Percentiles rank a stretch among this genome's conserved stretches.
Evolutionary conservation across 2,797 vertebrate species (phyloP).

Genomic region (Fringilla coelebs): DNA sequence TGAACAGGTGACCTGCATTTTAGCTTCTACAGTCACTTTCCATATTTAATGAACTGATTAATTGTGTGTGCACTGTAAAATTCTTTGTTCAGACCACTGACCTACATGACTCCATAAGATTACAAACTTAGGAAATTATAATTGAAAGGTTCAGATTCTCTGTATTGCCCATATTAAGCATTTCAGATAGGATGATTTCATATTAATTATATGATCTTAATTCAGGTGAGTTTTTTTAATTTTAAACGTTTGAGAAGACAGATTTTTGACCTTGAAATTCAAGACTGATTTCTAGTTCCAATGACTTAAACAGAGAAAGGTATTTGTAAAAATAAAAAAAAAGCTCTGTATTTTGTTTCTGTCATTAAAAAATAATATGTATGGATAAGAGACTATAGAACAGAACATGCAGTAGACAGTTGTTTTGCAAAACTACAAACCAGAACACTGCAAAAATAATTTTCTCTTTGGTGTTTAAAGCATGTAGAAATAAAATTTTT

Average conservation of each 20-base stretch:
- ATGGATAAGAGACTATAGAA: background rate
- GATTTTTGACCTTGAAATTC: background rate
- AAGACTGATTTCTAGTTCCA: background rate
- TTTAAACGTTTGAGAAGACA: background rate
- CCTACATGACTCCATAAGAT: conserved; percentile 12
- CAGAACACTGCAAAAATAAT: background rate
- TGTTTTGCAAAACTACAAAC: background rate
- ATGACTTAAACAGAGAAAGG: background rate
- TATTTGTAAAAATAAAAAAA: background rate
- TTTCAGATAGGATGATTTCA: background rate
- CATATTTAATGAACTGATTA: conserved; percentile 63
- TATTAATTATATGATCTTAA: conserved; percentile 27
- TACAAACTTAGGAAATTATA: conserved; percentile 30
- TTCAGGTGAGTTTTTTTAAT: background rate
- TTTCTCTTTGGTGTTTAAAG: background rate
- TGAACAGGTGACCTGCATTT: conserved; percentile 30
- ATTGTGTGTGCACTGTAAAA: conserved; percentile 31
- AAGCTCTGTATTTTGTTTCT: background rate
- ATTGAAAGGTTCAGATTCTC: conserved; percentile 44
- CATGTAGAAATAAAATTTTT: background rate
- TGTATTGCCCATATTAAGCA: background rate
- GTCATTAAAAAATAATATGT: background rate
- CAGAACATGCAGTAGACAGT: background rate
- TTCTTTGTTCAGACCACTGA: background rate
- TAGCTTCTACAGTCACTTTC: background rate